These are phyloP conservation scores for Hydropotes inermis DNA, from an alignment of 2,113 vertebrate species.

Conservation along the genomic window DNA sequence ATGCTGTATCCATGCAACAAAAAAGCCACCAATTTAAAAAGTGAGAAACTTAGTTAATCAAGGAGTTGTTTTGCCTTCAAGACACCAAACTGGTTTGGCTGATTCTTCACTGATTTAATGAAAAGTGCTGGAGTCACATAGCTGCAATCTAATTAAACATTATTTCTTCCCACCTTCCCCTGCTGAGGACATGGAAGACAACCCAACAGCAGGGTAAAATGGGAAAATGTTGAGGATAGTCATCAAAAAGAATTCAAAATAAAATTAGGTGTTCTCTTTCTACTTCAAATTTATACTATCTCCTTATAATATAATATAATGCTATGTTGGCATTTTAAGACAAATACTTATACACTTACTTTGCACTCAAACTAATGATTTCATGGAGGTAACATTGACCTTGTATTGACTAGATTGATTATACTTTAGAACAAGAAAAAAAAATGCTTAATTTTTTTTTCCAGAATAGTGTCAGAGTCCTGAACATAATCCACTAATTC, in stretches of 20 bases:
- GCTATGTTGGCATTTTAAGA: not conserved
- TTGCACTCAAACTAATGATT: not conserved
- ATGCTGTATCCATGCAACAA: not conserved
- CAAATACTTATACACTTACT: not conserved
- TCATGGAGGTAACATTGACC: not conserved
- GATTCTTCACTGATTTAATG: slow-evolving; percentile 20
- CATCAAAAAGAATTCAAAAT: slow-evolving; percentile 25
- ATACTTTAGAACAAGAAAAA: not conserved
- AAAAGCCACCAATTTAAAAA: not conserved
- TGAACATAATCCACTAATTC: not conserved
- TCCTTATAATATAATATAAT: not conserved
- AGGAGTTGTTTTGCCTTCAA: not conserved
- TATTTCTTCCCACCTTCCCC: not conserved
- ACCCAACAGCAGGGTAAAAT: not conserved
- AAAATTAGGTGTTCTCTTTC: not conserved
- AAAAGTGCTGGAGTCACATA: not conserved
- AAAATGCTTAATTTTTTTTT: not conserved
- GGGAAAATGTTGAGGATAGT: not conserved
- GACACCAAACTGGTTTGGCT: not conserved
- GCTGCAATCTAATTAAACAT: not conserved
- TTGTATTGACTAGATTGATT: not conserved
- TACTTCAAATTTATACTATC: not conserved
- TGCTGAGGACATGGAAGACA: not conserved
- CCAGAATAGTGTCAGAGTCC: not conserved
- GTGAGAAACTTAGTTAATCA: slow-evolving; percentile 1